These are phyloP conservation scores for Pemphredon lugubris DNA, from an alignment of 2,888 invertebrate species.

Conservation along the genomic window DNA sequence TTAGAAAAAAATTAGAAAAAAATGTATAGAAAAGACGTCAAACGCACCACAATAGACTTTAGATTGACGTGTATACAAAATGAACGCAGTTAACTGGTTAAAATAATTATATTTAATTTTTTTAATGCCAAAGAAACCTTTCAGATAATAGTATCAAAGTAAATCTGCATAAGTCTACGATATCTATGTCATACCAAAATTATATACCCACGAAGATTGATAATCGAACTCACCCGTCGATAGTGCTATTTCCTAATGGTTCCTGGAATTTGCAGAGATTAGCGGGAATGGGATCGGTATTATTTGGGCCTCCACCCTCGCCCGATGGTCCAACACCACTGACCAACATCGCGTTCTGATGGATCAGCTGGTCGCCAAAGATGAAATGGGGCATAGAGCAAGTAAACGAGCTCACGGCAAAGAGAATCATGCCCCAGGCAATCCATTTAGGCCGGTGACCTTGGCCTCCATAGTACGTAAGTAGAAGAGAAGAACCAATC, in stretches of 20 bases:
- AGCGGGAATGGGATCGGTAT: conserved; percentile 71
- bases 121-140: too few relatives aligned
- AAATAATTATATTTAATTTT: too few relatives aligned
- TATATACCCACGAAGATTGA: too few relatives aligned
- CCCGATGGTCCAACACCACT: conserved; percentile 73
- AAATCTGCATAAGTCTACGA: too few relatives aligned
- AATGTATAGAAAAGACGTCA: too few relatives aligned
- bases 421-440: conserved; percentile 94
- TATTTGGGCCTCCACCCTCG: conserved; percentile 67
- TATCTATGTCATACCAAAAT: too few relatives aligned
- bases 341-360: conserved; percentile 81
- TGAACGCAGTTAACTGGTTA: too few relatives aligned
- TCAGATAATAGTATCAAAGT: too few relatives aligned
- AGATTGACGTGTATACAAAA: too few relatives aligned
- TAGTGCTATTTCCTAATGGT: conserved; percentile 65
- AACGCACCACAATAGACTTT: too few relatives aligned
- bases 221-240: conserved; percentile 69
- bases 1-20: too few relatives aligned
- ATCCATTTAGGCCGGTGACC: conserved; percentile 97
- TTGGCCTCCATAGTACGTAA: conserved; percentile 95
- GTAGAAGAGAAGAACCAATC: conserved; percentile 92
- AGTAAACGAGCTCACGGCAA: conserved; percentile 92
- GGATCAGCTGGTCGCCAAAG: conserved; percentile 89
- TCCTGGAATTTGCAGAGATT: conserved; percentile 75
- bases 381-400: conserved; percentile 94